phyloP scores from a whole-genome alignment of 2,113 vertebrate species.

The Campylomormyrus numenius region DNA sequence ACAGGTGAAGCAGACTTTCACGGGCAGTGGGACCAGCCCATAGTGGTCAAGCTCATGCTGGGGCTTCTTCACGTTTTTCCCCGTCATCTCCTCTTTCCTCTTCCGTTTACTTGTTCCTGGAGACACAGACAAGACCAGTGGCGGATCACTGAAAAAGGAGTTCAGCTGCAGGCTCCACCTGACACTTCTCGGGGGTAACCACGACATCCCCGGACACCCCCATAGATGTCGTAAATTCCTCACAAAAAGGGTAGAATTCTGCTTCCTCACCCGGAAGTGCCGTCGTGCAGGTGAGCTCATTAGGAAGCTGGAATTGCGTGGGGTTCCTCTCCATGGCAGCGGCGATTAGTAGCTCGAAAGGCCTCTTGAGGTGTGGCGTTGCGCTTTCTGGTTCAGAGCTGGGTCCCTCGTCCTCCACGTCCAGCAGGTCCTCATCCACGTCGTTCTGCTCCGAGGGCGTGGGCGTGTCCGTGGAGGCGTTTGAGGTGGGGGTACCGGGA shows the following conservation, averaged over 20 bases:
- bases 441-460: slow-evolving; percentile 90
- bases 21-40: slow-evolving; percentile 87
- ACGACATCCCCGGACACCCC: not conserved
- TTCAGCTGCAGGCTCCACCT: not conserved
- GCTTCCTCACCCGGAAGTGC: slow-evolving; percentile 80
- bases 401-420: slow-evolving; percentile 85
- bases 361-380: slow-evolving; percentile 83
- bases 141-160: not conserved
- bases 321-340: slow-evolving; percentile 97
- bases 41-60: slow-evolving; percentile 94
- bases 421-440: slow-evolving; percentile 82
- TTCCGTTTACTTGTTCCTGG: slow-evolving; percentile 92
- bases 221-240: not conserved
- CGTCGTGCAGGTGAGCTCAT: slow-evolving; percentile 92
- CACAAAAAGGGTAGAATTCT: not conserved
- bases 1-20: slow-evolving; percentile 93
- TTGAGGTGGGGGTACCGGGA: slow-evolving; percentile 90
- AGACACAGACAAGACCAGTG: slow-evolving; percentile 20
- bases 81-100: slow-evolving; percentile 87
- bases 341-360: slow-evolving; percentile 93
- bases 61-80: slow-evolving; percentile 85
- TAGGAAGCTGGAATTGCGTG: slow-evolving; percentile 95
- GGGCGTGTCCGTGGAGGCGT: slow-evolving; percentile 83
- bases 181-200: not conserved
- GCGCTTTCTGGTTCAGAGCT: slow-evolving; percentile 73